These are phyloP conservation scores for Bombyx mori DNA, from an alignment of 1,140 invertebrate species.

Conservation along the genomic window ASM3026992v2 NC_085124.1:2554501-2555000, in stretches of 20 bases:
- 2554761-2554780: conserved; percentile 88
- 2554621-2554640: conserved; percentile 91
- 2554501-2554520: too few species aligned
- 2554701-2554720: conserved; percentile 44
- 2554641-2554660: conserved; percentile 94
- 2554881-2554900: conserved; percentile 83
- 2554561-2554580: conserved; percentile 32
- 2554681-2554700: conserved; percentile 79
- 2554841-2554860: conserved; percentile 93
- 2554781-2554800: conserved; percentile 86
- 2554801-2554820: conserved; percentile 95
- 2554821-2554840: conserved; percentile 94
- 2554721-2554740: conserved; percentile 73
- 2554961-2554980: background rate
- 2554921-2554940: conserved; percentile 34
- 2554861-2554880: conserved; percentile 94
- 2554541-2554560: too few species aligned
- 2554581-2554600: conserved; percentile 71
- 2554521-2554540: too few species aligned
- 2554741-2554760: conserved; percentile 89
- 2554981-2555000: background rate
- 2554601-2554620: conserved; percentile 87
- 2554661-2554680: conserved; percentile 94
- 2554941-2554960: background rate
- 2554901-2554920: conserved; percentile 81